Evolutionary conservation across 2,888 invertebrate genomes (phyloP).

Genomic region (Corbicula japonica): DNA sequence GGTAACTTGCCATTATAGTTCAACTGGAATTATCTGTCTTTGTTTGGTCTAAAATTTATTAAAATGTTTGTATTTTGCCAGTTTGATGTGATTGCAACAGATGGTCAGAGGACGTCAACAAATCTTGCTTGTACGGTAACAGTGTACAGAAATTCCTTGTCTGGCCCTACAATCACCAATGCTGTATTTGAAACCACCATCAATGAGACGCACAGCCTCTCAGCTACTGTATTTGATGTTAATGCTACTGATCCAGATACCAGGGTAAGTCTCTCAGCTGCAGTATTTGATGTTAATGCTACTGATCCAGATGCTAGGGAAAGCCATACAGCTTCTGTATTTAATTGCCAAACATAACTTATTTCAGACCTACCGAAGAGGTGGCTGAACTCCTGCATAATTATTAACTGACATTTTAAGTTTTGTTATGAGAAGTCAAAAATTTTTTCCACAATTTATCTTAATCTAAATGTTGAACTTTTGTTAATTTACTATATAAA

Average conservation of each 20-base stretch:
- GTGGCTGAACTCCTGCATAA: too few relatives aligned
- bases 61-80: conserved; percentile 17
- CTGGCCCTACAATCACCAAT: conserved; percentile 27
- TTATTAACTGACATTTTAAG: too few relatives aligned
- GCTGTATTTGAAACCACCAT: conserved; percentile 43
- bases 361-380: too few relatives aligned
- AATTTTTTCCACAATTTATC: too few relatives aligned
- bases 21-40: too few relatives aligned
- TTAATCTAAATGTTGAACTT: neutral
- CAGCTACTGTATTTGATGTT: conserved; percentile 59
- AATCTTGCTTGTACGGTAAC: conserved; percentile 32
- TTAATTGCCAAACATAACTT: too few relatives aligned
- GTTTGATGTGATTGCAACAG: conserved; percentile 53
- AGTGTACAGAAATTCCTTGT: conserved; percentile 48
- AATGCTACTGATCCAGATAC: conserved; percentile 73
- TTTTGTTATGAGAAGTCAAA: too few relatives aligned
- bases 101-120: conserved; percentile 30
- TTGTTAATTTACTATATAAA: neutral
- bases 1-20: too few relatives aligned
- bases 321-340: neutral
- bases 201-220: conserved; percentile 30
- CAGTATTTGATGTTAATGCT: conserved; percentile 65
- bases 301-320: conserved; percentile 70
- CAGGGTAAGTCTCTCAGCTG: conserved; percentile 34
- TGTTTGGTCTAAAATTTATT: neutral